Evolutionary conservation across 2,113 vertebrate genomes (phyloP), one percentile per base, ranked within the genome.

Genomic region (Equus quagga): DNA sequence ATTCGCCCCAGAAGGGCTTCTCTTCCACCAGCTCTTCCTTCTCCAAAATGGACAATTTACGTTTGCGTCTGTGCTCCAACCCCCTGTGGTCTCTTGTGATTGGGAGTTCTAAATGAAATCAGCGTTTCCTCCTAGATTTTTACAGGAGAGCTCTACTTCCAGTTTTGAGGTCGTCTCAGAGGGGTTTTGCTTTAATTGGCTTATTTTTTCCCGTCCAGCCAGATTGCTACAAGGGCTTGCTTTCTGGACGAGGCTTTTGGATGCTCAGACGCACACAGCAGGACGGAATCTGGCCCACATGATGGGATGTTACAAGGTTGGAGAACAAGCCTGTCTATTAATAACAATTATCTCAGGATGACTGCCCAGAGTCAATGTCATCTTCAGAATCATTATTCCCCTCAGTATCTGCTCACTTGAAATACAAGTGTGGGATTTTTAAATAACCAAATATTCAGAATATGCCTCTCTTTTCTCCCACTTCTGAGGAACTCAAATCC

Each of bases 391-490:
- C 24, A 2, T 73, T 21, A 67, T 31, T 90, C 23, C 23, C 19
- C 44, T 49, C 31, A 17, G 72, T 31, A 33, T n/a, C 90, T 93
- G 90, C 65, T 91, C 13, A 0, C 82, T 80, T 10, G 24, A 67
- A 67, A 56, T 10, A 21, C 10, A n/a, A 14, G 7, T 0, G 0
- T 70, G 44, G 15, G 65, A 6, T 56, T 84, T 91, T 73, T 31
- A 70, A 75, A 31, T 36, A 86, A 44, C 1, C 10, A n/a, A 44
- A 56, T 88, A 33, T 31, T 90, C 28, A 46, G 41, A 67, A 56
- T 12, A 36, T 1, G 28, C 21, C 15, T 80, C 24, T 44, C 31
- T 85, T 41, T n/a, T 60, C 31, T 13, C 12, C 33, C 1, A 0
- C 11, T 62, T 72, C 23, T 12, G 18, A 64, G 31, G 56, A 41